phyloP scores from a whole-genome alignment of 1,140 invertebrate species.

The Akabosia matsudoensis region DNA sequence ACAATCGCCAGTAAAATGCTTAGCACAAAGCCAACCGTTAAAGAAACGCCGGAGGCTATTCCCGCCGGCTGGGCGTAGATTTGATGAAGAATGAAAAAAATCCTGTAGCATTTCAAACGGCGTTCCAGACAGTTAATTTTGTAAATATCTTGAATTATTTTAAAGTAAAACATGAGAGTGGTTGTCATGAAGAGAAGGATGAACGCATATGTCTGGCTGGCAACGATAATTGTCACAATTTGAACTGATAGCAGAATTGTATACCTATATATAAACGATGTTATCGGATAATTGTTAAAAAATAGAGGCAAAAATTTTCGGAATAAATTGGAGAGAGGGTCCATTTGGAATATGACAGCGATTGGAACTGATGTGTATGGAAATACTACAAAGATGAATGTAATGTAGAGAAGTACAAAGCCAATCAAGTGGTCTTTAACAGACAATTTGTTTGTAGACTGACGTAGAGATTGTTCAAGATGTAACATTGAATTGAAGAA shows the following conservation, averaged over 20 bases:
- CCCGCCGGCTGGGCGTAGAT: background rate
- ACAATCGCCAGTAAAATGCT: background rate
- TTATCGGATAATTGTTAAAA: background rate
- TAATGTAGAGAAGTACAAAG: background rate
- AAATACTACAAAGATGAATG: background rate
- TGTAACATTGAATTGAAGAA: background rate
- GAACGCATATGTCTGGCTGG: conserved; percentile 1
- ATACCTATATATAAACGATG: background rate
- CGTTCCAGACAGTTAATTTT: background rate
- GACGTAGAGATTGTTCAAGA: background rate
- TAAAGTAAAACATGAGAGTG: background rate
- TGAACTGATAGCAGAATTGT: background rate
- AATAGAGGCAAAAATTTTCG: background rate
- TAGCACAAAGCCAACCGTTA: background rate
- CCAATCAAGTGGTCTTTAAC: background rate
- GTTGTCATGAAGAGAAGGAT: background rate
- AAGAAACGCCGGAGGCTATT: background rate
- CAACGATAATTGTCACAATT: background rate
- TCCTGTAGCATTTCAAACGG: background rate
- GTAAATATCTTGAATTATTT: background rate
- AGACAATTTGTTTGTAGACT: background rate
- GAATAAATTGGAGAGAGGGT: background rate
- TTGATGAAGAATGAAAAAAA: background rate
- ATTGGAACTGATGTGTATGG: conserved; percentile 1
- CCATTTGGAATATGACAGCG: background rate